Conservation (phyloP, 2,797 vertebrate species). For the Cercopithecus hamlyni region DNA sequence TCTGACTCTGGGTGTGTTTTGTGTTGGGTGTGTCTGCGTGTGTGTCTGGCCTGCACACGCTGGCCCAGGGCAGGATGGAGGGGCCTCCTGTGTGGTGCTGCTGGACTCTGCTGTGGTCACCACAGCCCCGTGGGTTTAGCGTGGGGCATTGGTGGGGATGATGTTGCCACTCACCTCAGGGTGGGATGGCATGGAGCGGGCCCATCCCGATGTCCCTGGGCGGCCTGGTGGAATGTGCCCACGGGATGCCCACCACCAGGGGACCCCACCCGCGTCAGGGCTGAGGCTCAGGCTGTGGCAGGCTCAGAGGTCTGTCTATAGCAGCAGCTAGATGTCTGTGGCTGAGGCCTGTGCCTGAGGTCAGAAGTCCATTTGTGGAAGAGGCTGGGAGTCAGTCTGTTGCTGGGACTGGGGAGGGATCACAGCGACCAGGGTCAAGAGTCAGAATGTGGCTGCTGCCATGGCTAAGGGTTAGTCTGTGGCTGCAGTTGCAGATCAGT, state of each 20-base stretch:
- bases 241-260: neutral
- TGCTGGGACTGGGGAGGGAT: neutral
- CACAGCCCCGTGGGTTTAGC: neutral
- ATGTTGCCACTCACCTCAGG: conserved; percentile 21
- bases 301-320: conserved; percentile 65
- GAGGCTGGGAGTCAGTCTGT: neutral
- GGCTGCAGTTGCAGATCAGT: neutral
- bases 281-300: conserved; percentile 69
- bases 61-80: neutral
- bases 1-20: neutral
- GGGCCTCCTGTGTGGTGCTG: neutral
- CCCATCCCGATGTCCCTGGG: conserved; percentile 53
- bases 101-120: neutral
- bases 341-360: neutral
- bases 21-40: neutral
- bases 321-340: neutral
- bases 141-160: accelerated
- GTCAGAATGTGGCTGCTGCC: neutral
- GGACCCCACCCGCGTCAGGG: neutral
- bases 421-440: neutral
- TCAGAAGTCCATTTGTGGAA: neutral
- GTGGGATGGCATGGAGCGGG: conserved; percentile 56
- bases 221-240: neutral
- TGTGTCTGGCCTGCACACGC: neutral
- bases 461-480: neutral